Conservation (phyloP, 2,888 invertebrate genomes). For the Desoria tigrina region DNA sequence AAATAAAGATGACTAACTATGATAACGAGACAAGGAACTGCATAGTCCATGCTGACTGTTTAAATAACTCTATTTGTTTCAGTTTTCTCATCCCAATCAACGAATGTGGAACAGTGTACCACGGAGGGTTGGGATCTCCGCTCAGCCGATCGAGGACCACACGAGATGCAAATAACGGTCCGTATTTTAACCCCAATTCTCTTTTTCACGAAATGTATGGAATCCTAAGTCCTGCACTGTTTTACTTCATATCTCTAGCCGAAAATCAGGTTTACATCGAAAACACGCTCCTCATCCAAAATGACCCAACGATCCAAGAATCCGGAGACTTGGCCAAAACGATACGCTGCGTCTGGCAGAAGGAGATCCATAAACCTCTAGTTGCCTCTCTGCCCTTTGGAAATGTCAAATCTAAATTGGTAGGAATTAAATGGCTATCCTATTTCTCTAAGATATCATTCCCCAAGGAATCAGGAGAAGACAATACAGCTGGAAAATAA, state of each 20-base stretch:
- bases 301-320: conserved; percentile 51
- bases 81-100: conserved; percentile 50
- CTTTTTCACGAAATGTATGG: too few species aligned
- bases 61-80: too few species aligned
- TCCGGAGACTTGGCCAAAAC: conserved; percentile 51
- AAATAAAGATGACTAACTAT: too few species aligned
- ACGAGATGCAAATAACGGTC: conserved; percentile 14
- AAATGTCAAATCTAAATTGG: conserved; percentile 8
- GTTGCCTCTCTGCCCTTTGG: conserved; percentile 46
- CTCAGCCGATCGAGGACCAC: not conserved
- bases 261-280: conserved; percentile 51
- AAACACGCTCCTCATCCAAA: conserved; percentile 52
- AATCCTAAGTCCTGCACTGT: too few species aligned
- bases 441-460: too few species aligned
- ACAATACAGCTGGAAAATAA: too few species aligned
- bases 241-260: conserved; percentile 1
- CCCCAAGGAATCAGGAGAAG: too few species aligned
- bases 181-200: not conserved
- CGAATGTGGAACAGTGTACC: conserved; percentile 49
- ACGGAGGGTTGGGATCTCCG: conserved; percentile 28
- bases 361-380: conserved; percentile 48
- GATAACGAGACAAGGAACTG: too few species aligned
- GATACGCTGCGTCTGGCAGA: conserved; percentile 52
- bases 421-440: not conserved
- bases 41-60: too few species aligned